Conservation (phyloP, 2,888 invertebrate genomes). For the Melieria omissa region DNA sequence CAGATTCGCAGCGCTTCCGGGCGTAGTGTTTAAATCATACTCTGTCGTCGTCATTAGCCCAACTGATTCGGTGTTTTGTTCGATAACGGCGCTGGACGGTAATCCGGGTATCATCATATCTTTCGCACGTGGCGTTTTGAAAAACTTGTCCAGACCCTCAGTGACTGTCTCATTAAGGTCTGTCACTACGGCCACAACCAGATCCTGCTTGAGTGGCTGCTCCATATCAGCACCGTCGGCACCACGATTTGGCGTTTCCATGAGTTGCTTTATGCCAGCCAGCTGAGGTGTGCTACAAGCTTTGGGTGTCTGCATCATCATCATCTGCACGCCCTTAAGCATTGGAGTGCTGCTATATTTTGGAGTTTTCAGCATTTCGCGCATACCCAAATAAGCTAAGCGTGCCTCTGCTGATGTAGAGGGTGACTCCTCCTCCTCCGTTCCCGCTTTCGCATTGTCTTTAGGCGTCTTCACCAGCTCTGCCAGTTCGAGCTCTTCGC, state of each 20-base stretch:
- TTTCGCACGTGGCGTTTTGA: constrained; percentile 61
- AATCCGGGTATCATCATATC: constrained; percentile 58
- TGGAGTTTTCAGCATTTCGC: constrained; percentile 54
- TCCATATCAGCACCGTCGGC: not conserved
- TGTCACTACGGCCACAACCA: not conserved
- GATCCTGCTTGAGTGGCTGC: not conserved
- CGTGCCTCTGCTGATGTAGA: constrained; percentile 21
- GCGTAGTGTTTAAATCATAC: constrained; percentile 56
- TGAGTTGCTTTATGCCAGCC: constrained; percentile 49
- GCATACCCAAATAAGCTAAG: constrained; percentile 42
- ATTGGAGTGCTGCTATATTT: constrained; percentile 49
- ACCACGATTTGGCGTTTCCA: constrained; percentile 42
- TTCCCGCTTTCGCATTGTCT: not conserved
- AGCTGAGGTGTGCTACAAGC: constrained; percentile 48
- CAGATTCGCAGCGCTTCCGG: constrained; percentile 48
- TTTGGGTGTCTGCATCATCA: constrained; percentile 54
- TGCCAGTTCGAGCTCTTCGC: constrained; percentile 43
- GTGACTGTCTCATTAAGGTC: not conserved
- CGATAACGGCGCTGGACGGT: constrained; percentile 59
- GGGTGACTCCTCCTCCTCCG: not conserved
- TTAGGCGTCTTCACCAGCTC: constrained; percentile 55
- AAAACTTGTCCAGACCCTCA: constrained; percentile 51
- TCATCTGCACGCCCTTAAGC: constrained; percentile 53
- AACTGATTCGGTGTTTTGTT: constrained; percentile 47
- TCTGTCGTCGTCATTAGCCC: constrained; percentile 51